Percentiles rank a stretch among this genome's conserved stretches.
Evolutionary conservation across 2,113 vertebrate species (phyloP).

Genomic region (Microtus ochrogaster): DNA sequence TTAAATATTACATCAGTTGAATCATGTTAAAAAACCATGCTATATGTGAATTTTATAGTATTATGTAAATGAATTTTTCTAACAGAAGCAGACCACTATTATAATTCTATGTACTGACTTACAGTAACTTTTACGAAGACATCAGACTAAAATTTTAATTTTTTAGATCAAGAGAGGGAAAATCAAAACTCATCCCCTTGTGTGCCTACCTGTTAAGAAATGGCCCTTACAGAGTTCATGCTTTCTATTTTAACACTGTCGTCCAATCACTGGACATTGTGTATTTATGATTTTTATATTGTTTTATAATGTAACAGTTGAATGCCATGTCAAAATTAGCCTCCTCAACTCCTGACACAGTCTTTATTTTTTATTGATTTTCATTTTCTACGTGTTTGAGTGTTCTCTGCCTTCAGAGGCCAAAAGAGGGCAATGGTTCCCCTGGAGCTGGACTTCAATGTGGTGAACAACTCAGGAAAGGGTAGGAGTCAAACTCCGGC

Average conservation of each 20-base stretch:
- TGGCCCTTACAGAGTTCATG: not conserved
- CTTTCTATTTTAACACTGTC: not conserved
- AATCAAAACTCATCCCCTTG: not conserved
- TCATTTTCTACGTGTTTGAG: not conserved
- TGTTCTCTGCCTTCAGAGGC: not conserved
- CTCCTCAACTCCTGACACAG: not conserved
- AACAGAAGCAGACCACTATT: not conserved
- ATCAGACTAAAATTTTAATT: not conserved
- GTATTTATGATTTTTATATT: not conserved
- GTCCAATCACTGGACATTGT: not conserved
- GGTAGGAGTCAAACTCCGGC: not conserved
- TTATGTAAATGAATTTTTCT: slow-evolving; percentile 13
- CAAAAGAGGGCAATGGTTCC: not conserved
- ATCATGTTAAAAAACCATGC: not conserved
- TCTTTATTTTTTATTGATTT: not conserved
- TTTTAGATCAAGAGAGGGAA: slow-evolving; percentile 1
- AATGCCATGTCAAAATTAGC: not conserved
- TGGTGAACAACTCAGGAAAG: not conserved
- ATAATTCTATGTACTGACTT: not conserved
- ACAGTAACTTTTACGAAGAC: not conserved
- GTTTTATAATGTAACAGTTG: not conserved
- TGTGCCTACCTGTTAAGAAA: not conserved
- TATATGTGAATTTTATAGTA: not conserved
- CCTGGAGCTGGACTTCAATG: not conserved
- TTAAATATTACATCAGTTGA: not conserved